These are phyloP conservation scores for Dasypolia templi DNA, from an alignment of 2,888 invertebrate genomes.

Conservation along the genomic window DNA sequence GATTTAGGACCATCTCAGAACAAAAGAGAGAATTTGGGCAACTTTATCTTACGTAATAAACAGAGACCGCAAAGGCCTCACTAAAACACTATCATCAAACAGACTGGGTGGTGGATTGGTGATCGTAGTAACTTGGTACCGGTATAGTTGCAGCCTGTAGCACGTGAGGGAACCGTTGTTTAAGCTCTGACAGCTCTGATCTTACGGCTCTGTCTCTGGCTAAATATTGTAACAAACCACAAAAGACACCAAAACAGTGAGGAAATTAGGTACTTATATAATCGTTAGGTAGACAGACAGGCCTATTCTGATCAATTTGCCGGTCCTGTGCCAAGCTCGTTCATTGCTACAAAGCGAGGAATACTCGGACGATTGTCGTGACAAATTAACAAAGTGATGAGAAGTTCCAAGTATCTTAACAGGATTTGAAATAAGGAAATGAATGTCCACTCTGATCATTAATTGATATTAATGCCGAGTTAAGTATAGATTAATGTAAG, in stretches of 20 bases:
- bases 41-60: not conserved
- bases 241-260: not conserved
- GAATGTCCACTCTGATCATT: slow-evolving; percentile 10
- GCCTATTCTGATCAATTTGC: not conserved
- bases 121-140: not conserved
- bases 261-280: not conserved
- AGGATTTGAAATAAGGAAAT: slow-evolving; percentile 7
- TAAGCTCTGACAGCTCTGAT: too few relatives aligned
- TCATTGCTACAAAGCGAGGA: not conserved
- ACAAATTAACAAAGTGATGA: slow-evolving; percentile 1
- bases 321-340: not conserved
- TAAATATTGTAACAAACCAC: not conserved
- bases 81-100: not conserved
- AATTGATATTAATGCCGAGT: slow-evolving; percentile 19
- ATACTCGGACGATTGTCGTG: not conserved
- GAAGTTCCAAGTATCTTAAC: not conserved
- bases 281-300: too few relatives aligned
- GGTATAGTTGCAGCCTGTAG: not conserved
- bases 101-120: not conserved
- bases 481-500: slow-evolving; percentile 10
- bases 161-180: not conserved
- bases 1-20: not conserved
- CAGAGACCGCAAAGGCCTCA: not conserved
- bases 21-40: not conserved
- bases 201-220: too few relatives aligned